Conservation (phyloP, 2,797 vertebrate species). For the Oryzias sinensis region DNA sequence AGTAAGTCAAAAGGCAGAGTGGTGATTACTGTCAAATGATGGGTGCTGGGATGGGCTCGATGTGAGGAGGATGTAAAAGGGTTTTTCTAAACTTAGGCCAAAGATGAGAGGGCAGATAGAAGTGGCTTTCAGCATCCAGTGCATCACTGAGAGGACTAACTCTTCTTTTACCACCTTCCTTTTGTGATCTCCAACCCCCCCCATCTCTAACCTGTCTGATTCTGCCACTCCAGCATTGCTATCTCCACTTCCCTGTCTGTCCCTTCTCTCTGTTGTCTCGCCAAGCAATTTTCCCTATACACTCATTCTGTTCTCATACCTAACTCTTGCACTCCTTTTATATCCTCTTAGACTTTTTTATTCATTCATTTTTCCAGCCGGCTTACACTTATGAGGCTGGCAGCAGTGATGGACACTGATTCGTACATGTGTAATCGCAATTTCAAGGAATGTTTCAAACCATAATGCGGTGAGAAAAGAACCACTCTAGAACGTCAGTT, state of each 20-base stretch:
- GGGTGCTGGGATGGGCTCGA: slow-evolving; percentile 37
- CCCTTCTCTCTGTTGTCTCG: slow-evolving; percentile 55
- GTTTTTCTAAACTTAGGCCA: slow-evolving; percentile 38
- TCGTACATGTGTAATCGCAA: slow-evolving; percentile 11
- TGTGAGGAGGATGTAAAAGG: slow-evolving; percentile 35
- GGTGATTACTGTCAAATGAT: slow-evolving; percentile 51
- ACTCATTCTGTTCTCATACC: slow-evolving; percentile 39
- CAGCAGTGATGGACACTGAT: slow-evolving; percentile 26
- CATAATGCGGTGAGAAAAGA: slow-evolving; percentile 1
- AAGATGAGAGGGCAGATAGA: slow-evolving; percentile 61
- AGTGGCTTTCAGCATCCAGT: slow-evolving; percentile 64
- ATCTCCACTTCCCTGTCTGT: slow-evolving; percentile 52
- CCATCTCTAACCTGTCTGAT: slow-evolving; percentile 34
- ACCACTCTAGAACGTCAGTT: background rate
- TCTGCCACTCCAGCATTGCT: slow-evolving; percentile 41
- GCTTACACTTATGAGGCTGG: slow-evolving; percentile 15
- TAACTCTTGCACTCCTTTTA: slow-evolving; percentile 26
- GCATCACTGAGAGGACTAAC: slow-evolving; percentile 40
- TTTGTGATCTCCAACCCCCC: slow-evolving; percentile 43
- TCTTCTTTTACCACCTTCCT: slow-evolving; percentile 44
- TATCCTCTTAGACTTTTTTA: slow-evolving; percentile 24
- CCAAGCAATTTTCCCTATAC: slow-evolving; percentile 55
- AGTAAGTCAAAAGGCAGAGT: slow-evolving; percentile 50
- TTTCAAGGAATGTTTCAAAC: slow-evolving; percentile 19
- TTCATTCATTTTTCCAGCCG: slow-evolving; percentile 10